Evolutionary conservation across 1,140 invertebrate species (phyloP), one percentile per base, ranked within the genome.

Genomic region (Bombus pyrosoma): DNA sequence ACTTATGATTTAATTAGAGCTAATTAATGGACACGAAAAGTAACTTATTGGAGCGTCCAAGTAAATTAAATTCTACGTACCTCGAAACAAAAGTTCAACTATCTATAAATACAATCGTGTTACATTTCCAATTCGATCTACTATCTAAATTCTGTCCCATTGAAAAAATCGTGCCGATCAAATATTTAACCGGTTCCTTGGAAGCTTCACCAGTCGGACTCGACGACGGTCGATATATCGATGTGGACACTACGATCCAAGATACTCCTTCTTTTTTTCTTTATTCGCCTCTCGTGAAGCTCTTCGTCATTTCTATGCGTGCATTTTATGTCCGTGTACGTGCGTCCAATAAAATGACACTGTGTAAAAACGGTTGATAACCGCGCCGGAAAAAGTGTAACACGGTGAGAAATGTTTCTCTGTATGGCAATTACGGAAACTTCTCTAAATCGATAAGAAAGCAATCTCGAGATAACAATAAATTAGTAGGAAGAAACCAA

Each of bases 71-170:
- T 25, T 59, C 25, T 18, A 47, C 5, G 1, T 53, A 53, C 0
- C 18, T 53, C 15, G 47, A 53, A 53, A 53, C 15, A 53, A 22
- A 53, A 22, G 5, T 12, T 62, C 59, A 62, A n/a, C 3, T 62
- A 62, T 12, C 59, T 12, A 62, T 28, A 62, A 28, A 59, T 53
- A 32, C 32, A 69, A 69, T 43, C 32, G 25, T 43, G n/a, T 5
- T 43, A 22, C 62, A 53, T 34, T 79, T 68, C 43, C 37, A 25
- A 32, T 64, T 69, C 22, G 43, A 43, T 25, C 64, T 68, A 80
- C 64, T 80, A 69, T 69, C 43, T 68, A 80, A 80, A 69, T 69
- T 68, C 64, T 80, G 22, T 2, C 13, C 41, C 13, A 80, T 80
- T 68, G n/a, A 62, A 77, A 64, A 59, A 76, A 77, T 28, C 34